Evolutionary conservation across 2,888 invertebrate species (phyloP).

Genomic region (Dyspetes luteomarginatus): DNA sequence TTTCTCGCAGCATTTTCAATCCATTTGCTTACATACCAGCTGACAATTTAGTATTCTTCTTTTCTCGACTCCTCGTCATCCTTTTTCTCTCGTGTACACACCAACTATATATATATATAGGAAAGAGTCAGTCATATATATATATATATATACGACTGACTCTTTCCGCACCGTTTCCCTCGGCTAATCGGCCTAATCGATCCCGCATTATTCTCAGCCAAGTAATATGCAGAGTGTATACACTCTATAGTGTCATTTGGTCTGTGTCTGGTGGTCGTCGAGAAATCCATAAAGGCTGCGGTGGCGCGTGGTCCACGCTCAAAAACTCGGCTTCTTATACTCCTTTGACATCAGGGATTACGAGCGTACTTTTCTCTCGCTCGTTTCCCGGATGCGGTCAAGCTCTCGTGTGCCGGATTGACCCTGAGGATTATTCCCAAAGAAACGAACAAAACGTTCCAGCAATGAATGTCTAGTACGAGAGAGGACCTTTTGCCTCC

Average conservation of each 20-base stretch:
- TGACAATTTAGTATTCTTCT: slow-evolving; percentile 37
- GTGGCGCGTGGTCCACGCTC: slow-evolving; percentile 63
- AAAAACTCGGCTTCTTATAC: slow-evolving; percentile 49
- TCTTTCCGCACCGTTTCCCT: slow-evolving; percentile 46
- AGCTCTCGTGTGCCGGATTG: slow-evolving; percentile 71
- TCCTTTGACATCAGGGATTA: slow-evolving; percentile 65
- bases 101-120: not conserved
- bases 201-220: slow-evolving; percentile 20
- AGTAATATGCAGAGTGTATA: slow-evolving; percentile 13
- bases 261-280: not conserved
- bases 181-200: slow-evolving; percentile 53
- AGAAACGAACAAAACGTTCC: slow-evolving; percentile 43
- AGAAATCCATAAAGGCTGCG: slow-evolving; percentile 17
- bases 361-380: slow-evolving; percentile 64
- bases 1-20: not conserved
- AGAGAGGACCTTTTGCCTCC: slow-evolving; percentile 29
- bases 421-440: slow-evolving; percentile 69
- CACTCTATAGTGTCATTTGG: too few species aligned
- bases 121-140: too few species aligned
- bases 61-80: not conserved
- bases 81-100: slow-evolving; percentile 4
- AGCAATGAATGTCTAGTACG: not conserved
- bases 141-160: too few species aligned
- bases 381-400: slow-evolving; percentile 40
- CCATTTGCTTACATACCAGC: slow-evolving; percentile 26